Evolutionary conservation across 1,140 invertebrate genomes (phyloP).

Genomic region (Scaptomyza hsui): DNA sequence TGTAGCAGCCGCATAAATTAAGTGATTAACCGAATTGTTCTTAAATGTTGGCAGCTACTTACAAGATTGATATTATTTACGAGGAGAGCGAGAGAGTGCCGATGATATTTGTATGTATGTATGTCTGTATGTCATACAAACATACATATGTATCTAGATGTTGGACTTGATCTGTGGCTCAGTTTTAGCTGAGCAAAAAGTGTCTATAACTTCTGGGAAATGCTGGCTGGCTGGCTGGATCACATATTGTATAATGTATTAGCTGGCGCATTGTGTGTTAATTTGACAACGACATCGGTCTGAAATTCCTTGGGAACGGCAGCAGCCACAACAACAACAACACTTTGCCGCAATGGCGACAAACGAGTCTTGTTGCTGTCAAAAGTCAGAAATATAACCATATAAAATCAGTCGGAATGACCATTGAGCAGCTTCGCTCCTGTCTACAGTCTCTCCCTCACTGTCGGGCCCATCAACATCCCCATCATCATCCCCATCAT

Average conservation of each 20-base stretch:
- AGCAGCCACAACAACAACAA: slow-evolving; percentile 45
- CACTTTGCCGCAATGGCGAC: slow-evolving; percentile 65
- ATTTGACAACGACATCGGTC: slow-evolving; percentile 60
- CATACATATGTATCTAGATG: neutral
- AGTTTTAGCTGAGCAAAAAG: slow-evolving; percentile 29
- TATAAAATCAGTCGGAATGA: slow-evolving; percentile 76
- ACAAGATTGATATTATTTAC: slow-evolving; percentile 70
- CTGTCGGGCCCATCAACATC: slow-evolving; percentile 10
- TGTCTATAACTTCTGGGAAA: slow-evolving; percentile 68
- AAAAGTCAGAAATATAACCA: slow-evolving; percentile 78
- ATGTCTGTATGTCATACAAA: neutral
- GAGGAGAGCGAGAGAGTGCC: slow-evolving; percentile 3
- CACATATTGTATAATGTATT: slow-evolving; percentile 76
- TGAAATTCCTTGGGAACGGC: slow-evolving; percentile 64
- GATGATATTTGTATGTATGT: slow-evolving; percentile 28
- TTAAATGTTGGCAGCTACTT: slow-evolving; percentile 75
- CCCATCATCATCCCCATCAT: slow-evolving; percentile 43
- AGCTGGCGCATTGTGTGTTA: slow-evolving; percentile 76
- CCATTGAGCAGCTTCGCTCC: slow-evolving; percentile 44
- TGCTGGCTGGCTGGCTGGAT: slow-evolving; percentile 14
- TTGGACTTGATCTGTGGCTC: slow-evolving; percentile 18
- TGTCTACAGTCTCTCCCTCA: slow-evolving; percentile 40
- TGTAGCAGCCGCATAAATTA: slow-evolving; percentile 72
- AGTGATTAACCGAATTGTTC: slow-evolving; percentile 75
- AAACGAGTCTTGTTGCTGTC: slow-evolving; percentile 79